Evolutionary conservation across 1,140 invertebrate genomes (phyloP).

Genomic region (Xylocopa sonorina): DNA sequence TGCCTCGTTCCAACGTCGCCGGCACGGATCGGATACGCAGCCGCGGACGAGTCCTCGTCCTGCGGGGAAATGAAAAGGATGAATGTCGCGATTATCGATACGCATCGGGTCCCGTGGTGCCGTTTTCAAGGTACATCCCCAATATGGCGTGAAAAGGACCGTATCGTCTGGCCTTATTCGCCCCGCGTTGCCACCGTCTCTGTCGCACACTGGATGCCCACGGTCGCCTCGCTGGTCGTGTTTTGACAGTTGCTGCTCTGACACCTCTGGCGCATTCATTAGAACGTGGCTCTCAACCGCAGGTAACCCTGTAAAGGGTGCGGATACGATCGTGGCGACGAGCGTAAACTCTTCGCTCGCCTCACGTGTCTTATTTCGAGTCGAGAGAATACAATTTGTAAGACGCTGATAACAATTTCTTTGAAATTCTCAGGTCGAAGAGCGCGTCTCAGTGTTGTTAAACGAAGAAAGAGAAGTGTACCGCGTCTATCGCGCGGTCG

Average conservation of each 20-base stretch:
- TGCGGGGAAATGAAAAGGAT: constrained; percentile 61
- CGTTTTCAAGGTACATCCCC: constrained; percentile 70
- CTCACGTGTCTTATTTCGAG: too few relatives aligned
- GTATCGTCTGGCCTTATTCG: constrained; percentile 36
- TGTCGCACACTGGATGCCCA: constrained; percentile 56
- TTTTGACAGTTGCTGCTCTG: constrained; percentile 83
- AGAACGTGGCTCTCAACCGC: constrained; percentile 78
- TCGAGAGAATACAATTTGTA: too few relatives aligned
- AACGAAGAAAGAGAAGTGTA: too few relatives aligned
- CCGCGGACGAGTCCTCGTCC: constrained; percentile 62
- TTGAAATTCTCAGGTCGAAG: too few relatives aligned
- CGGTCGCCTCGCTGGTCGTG: constrained; percentile 71
- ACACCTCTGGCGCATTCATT: constrained; percentile 82
- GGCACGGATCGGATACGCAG: constrained; percentile 33
- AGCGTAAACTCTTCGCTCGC: too few relatives aligned
- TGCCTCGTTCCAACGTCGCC: constrained; percentile 29
- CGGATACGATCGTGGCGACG: too few relatives aligned
- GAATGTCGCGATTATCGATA: constrained; percentile 78
- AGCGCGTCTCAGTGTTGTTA: too few relatives aligned
- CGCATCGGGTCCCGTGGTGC: constrained; percentile 70
- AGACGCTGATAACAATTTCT: too few relatives aligned
- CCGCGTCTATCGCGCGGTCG: too few relatives aligned
- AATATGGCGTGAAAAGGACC: constrained; percentile 73
- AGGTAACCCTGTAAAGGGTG: too few relatives aligned
- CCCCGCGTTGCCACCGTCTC: constrained; percentile 42